Evolutionary conservation across 2,113 vertebrate species (phyloP), one percentile per base, ranked within the genome.

Genomic region (Phasianus colchicus): DNA sequence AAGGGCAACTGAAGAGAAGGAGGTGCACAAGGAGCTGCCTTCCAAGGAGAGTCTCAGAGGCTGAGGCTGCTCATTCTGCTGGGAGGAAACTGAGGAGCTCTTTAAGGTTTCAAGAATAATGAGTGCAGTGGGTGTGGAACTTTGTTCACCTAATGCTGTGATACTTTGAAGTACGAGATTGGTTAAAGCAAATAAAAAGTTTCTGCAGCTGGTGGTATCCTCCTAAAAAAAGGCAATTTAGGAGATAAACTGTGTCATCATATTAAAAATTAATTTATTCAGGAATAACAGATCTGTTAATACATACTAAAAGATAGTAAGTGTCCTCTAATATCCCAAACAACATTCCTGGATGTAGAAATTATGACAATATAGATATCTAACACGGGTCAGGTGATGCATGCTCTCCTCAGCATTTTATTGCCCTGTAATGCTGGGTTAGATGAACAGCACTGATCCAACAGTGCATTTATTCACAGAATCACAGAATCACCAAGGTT

Each of bases 351-450:
- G 2, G 25, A 64, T 50, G 5, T n/a, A 6, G 61, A 38, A 81
- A 42, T 27, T 38, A 29, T 19, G 8, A 86, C 36, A 13, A 32
- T 25, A 40, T 6, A 50, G 6, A 29, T 4, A 70, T 4, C 5
- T 54, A 45, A 45, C 45, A 17, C 1, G 8, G 8, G 20, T 36
- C 7, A 9, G 6, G 7, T 5, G 30, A 57, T 8, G 1, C 7
- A 2, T 13, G 5, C 17, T 64, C 13, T 42, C 20, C 47, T 11
- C n/a, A 74, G 20, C 6, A 61, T 27, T 25, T 80, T 61, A 54
- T 9, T 74, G 45, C 9, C 24, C 18, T 24, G 54, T 0, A 1
- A 30, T 2, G 1, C 13, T 32, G n/a, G 34, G 13, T 40, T 17
- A 75, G 52, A 55, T 42, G 27, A 60, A 13, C 45, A 67, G 45